A percentile compares a stretch with the other conserved stretches of the same genome.
Conservation (phyloP, 1,140 invertebrate genomes). For the Anthonomus grandis region DNA sequence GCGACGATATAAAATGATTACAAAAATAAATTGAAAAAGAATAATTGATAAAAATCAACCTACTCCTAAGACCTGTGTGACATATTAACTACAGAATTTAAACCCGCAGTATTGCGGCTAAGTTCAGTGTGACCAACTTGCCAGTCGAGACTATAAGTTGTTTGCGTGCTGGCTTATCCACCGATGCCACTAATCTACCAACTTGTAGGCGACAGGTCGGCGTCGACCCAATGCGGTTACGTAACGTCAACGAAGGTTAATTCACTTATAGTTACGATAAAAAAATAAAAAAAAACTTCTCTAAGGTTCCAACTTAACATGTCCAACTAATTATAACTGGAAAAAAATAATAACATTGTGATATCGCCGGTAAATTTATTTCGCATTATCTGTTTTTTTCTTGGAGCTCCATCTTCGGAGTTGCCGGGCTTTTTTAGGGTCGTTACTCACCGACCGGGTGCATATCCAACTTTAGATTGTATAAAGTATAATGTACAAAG, state of each 20-base stretch:
- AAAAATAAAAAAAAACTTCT: too few species aligned
- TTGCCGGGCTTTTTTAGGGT: conserved; percentile 44
- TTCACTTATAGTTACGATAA: background rate
- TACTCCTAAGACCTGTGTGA: too few species aligned
- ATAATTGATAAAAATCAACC: too few species aligned
- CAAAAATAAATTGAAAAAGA: too few species aligned
- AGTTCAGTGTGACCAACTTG: conserved; percentile 5
- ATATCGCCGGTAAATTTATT: conserved; percentile 48
- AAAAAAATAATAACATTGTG: conserved; percentile 45
- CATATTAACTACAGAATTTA: too few species aligned
- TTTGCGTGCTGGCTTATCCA: background rate
- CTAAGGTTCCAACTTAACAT: too few species aligned
- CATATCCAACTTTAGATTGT: conserved; percentile 51
- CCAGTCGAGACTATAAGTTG: background rate
- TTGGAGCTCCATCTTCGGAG: conserved; percentile 44
- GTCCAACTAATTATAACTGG: conserved; percentile 46
- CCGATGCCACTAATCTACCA: background rate
- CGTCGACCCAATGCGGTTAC: background rate
- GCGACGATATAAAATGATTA: too few species aligned
- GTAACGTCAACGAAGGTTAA: background rate
- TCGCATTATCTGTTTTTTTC: conserved; percentile 50
- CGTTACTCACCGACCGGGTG: conserved; percentile 46
- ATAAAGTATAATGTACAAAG: conserved; percentile 52
- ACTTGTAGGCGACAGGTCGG: background rate
- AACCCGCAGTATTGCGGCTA: background rate